Conservation (phyloP, 2,888 invertebrate genomes). For the Anthrax anthrax region DNA sequence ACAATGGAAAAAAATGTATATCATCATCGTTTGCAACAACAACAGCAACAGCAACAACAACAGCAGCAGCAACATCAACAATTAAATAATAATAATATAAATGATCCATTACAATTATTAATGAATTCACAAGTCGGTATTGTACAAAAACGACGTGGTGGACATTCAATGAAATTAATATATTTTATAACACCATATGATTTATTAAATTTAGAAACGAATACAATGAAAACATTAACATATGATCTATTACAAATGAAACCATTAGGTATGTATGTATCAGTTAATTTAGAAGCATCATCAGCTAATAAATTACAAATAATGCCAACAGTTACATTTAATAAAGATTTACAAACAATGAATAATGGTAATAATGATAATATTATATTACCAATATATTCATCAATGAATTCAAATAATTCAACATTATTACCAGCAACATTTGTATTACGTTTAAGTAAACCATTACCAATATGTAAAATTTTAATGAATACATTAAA, state of each 20-base stretch:
- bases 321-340: conserved; percentile 24
- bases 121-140: conserved; percentile 84
- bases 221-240: conserved; percentile 57
- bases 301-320: conserved; percentile 51
- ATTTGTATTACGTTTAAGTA: conserved; percentile 65
- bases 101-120: conserved; percentile 50
- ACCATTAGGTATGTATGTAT: conserved; percentile 71
- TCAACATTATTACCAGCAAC: conserved; percentile 82
- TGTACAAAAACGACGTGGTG: conserved; percentile 66
- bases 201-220: conserved; percentile 60
- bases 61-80: too few species aligned
- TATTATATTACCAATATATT: conserved; percentile 71
- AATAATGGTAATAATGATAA: too few species aligned
- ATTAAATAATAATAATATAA: conserved; percentile 57
- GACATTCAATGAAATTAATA: conserved; percentile 85
- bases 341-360: conserved; percentile 20
- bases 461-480: conserved; percentile 74
- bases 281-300: conserved; percentile 80
- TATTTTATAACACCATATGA: conserved; percentile 92
- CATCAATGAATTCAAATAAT: conserved; percentile 65
- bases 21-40: too few species aligned
- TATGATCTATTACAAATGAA: conserved; percentile 55
- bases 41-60: too few species aligned
- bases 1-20: conserved; percentile 63
- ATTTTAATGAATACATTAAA: conserved; percentile 44